Conservation (phyloP, 2,113 vertebrate genomes). For the Brachionichthys hirsutus region DNA sequence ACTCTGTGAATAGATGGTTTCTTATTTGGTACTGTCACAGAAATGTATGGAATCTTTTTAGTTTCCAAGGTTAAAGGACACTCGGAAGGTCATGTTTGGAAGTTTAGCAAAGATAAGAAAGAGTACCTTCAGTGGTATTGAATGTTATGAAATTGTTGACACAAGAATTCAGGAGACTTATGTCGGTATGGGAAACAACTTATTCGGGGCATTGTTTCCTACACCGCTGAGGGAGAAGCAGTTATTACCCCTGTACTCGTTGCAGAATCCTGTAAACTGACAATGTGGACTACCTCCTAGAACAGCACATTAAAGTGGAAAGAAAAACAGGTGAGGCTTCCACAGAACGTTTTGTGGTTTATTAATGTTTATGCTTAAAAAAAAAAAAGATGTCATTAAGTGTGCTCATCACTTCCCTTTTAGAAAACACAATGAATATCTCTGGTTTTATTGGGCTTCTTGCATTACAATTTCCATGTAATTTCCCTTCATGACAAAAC, state of each 20-base stretch:
- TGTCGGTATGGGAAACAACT: conserved; percentile 1
- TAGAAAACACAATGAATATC: conserved; percentile 31
- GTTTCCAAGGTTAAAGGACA: conserved; percentile 6
- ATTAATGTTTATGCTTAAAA: conserved; percentile 27
- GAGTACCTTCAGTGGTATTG: neutral
- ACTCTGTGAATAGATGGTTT: neutral
- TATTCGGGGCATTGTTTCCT: conserved; percentile 26
- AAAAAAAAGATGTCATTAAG: conserved; percentile 1
- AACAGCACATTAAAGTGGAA: conserved; percentile 2
- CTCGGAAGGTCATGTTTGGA: neutral
- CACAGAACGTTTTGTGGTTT: conserved; percentile 1
- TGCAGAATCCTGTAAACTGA: conserved; percentile 9
- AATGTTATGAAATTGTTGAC: conserved; percentile 10
- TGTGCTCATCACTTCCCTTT: neutral
- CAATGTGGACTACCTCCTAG: conserved; percentile 16
- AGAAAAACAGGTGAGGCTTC: neutral
- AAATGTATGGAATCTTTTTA: neutral
- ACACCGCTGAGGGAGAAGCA: conserved; percentile 9
- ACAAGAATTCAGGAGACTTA: neutral
- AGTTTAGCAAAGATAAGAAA: conserved; percentile 11
- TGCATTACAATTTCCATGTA: conserved; percentile 33
- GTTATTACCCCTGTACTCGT: conserved; percentile 1
- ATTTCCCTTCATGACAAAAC: conserved; percentile 17
- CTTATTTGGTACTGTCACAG: conserved; percentile 1
- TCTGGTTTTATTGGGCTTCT: conserved; percentile 48